Percentiles rank a stretch among this genome's conserved stretches.
phyloP scores from a whole-genome alignment of 2,888 invertebrate genomes.

The Chaitophorus viminalis region DNA sequence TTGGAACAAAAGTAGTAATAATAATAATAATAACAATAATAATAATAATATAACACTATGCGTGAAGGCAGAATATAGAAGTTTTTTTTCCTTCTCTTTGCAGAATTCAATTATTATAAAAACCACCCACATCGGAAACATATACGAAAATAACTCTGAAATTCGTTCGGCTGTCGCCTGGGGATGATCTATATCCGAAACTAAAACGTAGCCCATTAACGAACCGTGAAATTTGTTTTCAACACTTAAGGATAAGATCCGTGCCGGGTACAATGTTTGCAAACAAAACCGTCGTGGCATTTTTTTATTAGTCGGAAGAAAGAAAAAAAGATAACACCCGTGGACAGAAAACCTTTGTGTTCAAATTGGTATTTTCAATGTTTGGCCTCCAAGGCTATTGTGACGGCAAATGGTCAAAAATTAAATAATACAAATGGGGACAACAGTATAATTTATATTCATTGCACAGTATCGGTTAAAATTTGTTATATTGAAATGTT shows the following conservation, averaged over 20 bases:
- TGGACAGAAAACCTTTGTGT: conserved; percentile 7
- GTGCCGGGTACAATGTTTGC: conserved; percentile 34
- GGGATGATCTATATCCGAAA: conserved; percentile 52
- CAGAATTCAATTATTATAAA: conserved; percentile 36
- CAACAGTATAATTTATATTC: background rate
- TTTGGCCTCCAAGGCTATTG: conserved; percentile 1
- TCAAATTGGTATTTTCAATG: background rate
- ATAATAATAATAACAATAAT: too few relatives aligned
- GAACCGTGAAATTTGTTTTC: conserved; percentile 61
- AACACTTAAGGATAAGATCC: conserved; percentile 15
- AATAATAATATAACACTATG: too few relatives aligned
- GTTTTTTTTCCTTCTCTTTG: conserved; percentile 6
- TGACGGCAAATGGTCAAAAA: conserved; percentile 15
- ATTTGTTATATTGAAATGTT: too few relatives aligned
- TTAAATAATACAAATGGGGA: background rate
- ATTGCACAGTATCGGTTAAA: too few relatives aligned
- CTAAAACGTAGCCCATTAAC: conserved; percentile 50
- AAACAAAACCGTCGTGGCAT: conserved; percentile 15
- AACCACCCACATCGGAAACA: conserved; percentile 42
- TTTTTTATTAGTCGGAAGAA: background rate
- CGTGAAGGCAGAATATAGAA: background rate
- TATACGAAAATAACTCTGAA: conserved; percentile 20
- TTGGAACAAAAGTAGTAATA: background rate
- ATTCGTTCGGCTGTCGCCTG: conserved; percentile 44
- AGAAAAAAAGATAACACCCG: conserved; percentile 9